Evolutionary conservation across 2,113 vertebrate genomes (phyloP), one percentile per base, ranked within the genome.

Genomic region (Dasyornis broadbenti): DNA sequence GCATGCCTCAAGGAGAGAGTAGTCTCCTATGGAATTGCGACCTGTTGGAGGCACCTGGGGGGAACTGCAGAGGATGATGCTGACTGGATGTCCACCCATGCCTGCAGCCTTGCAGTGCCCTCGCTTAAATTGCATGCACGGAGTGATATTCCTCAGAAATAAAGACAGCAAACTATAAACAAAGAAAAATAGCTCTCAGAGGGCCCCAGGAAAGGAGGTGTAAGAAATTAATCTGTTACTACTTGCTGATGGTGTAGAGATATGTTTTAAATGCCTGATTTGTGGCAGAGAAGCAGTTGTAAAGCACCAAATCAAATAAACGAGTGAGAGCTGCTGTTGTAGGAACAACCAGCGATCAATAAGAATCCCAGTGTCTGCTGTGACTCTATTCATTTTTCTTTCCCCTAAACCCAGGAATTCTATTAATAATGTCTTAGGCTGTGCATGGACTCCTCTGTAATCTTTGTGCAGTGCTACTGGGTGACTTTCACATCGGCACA

Each of bases 21-120:
- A 28, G 2, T 54, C 27, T 92, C 30, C 75, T 56, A 0, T 3
- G 37, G 56, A 47, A 35, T 0, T 10, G 27, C 0, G 3, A 47
- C n/a, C 49, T 23, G 2, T 30, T 52, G 33, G 40, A 83, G 37
- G 26, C 35, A 27, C 13, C 63, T 63, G 24, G 11, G 30, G 15
- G 37, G 26, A 15, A 17, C 39, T 82, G 15, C 30, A 44, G 68
- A 40, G 49, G 47, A 14, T 3, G 22, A 7, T 71, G 65, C 65
- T 2, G 8, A 21, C 22, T 28, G 56, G 6, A 7, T 52, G 80
- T 37, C 47, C 2, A 3, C 17, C 57, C 56, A 7, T 15, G 52
- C 26, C 44, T 7, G 35, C 44, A 42, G 69, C 47, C 71, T 31
- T 49, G 82, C 60, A 31, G 56, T 24, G 45, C 37, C 61, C 26